A percentile compares a stretch with the other conserved stretches of the same genome.
Evolutionary conservation across 2,113 vertebrate genomes (phyloP).

Genomic region (Sturnus vulgaris): DNA sequence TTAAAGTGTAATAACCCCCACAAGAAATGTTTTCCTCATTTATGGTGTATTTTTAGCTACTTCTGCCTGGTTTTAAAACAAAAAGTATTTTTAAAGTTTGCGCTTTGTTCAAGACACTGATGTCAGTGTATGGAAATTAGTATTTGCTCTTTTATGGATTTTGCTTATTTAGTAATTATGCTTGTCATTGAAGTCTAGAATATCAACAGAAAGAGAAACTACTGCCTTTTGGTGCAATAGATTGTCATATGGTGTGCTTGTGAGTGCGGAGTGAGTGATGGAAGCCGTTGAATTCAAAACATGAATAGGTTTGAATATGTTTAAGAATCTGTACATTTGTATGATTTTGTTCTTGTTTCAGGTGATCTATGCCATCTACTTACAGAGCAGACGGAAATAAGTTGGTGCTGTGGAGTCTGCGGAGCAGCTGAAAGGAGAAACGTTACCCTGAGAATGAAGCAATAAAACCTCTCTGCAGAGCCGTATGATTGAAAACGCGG

Average conservation of each 20-base stretch:
- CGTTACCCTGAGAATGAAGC: constrained; percentile 33
- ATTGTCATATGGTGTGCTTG: neutral
- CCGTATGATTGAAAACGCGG: constrained; percentile 37
- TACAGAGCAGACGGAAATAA: neutral
- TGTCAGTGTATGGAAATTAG: neutral
- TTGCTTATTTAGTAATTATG: neutral
- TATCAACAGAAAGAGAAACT: neutral
- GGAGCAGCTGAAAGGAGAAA: neutral
- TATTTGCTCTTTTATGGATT: neutral
- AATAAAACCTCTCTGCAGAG: constrained; percentile 30
- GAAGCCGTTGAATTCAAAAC: neutral
- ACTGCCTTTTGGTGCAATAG: neutral
- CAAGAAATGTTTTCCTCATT: constrained; percentile 36
- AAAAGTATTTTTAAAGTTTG: neutral
- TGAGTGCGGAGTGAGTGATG: rapidly evolving
- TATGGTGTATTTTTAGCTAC: constrained; percentile 4
- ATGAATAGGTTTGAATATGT: neutral
- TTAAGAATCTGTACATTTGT: neutral
- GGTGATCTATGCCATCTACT: constrained; percentile 33
- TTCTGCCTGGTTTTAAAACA: constrained; percentile 24
- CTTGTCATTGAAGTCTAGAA: neutral
- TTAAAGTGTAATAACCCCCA: constrained; percentile 36
- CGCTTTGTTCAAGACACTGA: neutral
- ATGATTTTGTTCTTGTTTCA: constrained; percentile 61
- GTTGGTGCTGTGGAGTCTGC: neutral